Base-by-base conservation (phyloP, 2,797 vertebrate species). In the Pangasius larnaudii region DNA sequence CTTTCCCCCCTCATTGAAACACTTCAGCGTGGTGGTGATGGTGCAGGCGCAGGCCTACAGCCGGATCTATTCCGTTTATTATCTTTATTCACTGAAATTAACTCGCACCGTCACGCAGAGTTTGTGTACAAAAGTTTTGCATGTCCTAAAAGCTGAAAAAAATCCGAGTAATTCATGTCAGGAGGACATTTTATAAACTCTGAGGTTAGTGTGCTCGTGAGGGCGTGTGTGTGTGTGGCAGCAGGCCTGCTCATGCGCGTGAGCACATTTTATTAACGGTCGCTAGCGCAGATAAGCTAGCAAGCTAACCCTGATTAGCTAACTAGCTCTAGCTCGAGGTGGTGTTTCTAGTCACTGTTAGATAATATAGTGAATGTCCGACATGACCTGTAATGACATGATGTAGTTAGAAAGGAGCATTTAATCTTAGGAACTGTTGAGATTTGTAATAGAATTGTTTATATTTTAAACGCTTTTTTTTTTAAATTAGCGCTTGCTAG, bases 221-320 rank as follows among this genome's bases (percentile, higher is more conserved):
- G 94, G 94, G 93, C 93, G 65, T 24, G 58, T 61, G 59, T 85
- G 88, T 91, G 91, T 39, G 78, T 9, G 56, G 75, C 92, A 86
- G 90, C 87, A 89, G 96, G 96, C 95, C 96, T 89, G 82, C 80
- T 92, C 87, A 91, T 67, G 78, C 39, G 86, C 86, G 89, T 88
- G 88, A 91, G 88, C 91, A 90, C 74, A 84, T 90, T 92, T 90
- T 78, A 56, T 84, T 42, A 87, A 90, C 82, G 88, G 86, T 84
- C 84, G 87, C 75, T 87, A 84, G 89, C 87, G 39, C 61, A 33
- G n/a, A 42, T 27, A 9, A 27, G 72, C 72, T 77, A 83, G 59
- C 39, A 59, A 6, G 56, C 77, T 36, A 58, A 63, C 13, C 13
- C 36, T 85, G 77, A 59, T 69, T 79, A 51, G 69, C 83, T 51